Conservation (phyloP, 1,140 invertebrate genomes). For the Arion vulgaris region DNA sequence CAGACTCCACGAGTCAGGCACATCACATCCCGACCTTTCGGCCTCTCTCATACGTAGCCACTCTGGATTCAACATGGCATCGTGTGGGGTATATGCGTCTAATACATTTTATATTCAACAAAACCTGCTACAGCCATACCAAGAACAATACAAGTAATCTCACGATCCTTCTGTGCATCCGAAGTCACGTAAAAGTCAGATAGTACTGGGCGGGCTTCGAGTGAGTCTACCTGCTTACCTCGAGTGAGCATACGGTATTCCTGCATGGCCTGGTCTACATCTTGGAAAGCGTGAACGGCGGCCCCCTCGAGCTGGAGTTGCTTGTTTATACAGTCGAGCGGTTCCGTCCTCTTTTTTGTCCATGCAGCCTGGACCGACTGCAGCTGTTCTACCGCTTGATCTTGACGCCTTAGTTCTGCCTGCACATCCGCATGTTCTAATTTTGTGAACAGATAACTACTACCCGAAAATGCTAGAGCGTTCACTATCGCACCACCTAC, state of each 20-base stretch:
- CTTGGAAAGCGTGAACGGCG: conserved; percentile 22
- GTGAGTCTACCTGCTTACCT: conserved; percentile 14
- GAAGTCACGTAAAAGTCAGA: conserved; percentile 38
- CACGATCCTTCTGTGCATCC: conserved; percentile 25
- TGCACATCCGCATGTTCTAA: no score
- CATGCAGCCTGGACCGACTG: conserved; percentile 34
- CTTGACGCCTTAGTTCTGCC: no score
- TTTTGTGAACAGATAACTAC: no score
- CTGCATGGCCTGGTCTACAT: conserved; percentile 39
- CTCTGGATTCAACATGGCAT: no score
- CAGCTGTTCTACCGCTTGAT: no score
- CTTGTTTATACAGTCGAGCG: conserved; percentile 35
- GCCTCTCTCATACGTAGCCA: no score
- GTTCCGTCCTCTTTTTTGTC: conserved; percentile 5
- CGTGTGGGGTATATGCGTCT: no score
- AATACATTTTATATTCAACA: background rate
- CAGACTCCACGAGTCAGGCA: no score
- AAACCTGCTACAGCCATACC: conserved; percentile 10
- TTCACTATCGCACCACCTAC: no score
- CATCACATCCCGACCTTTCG: no score
- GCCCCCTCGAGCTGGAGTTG: conserved; percentile 30
- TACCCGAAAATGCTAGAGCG: no score
- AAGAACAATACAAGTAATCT: conserved; percentile 34
- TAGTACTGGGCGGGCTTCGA: conserved; percentile 20
- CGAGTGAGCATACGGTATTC: conserved; percentile 22